Base-by-base conservation (phyloP, 2,113 vertebrate genomes). In the Zosterops lateralis region DNA sequence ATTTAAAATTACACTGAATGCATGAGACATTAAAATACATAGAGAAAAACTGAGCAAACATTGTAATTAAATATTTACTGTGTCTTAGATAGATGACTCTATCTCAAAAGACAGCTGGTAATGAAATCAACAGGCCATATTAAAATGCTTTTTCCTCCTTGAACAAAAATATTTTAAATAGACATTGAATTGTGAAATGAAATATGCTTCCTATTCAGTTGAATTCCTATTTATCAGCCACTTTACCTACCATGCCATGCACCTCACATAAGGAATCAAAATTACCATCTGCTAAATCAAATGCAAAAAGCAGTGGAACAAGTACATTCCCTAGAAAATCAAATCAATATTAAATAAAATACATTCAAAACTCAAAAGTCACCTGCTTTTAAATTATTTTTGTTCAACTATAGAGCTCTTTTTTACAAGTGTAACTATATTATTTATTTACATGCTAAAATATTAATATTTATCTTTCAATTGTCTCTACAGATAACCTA, bases 261-360 rank as follows among this genome's bases (percentile, higher is more conserved):
- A 54, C 4, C 68, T 92, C 53, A n/a, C 73, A 40, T 45, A 47
- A 5, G 21, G 26, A 89, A 72, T 68, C 42, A 64, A 91, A 86
- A 93, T 92, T 66, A 50, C 44, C 4, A 40, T 45, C 51, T 87
- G 66, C 16, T 90, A 90, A 95, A 94, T 91, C 65, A 84, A 96
- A 94, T 54, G 5, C 31, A 70, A 74, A 86, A 88, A 25, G 0
- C 53, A 26, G 77, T 56, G 20, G 66, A 87, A 74, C 20, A 83
- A 77, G 28, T 34, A 65, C 13, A 34, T 51, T 81, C 34, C 56
- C 25, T 87, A 73, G 89, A 75, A 90, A 72, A 91, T 79, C 67
- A 93, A 87, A 77, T 72, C 22, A 89, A 53, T 89, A 93, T 90
- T 72, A 84, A 84, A 74, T 61, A 20, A 50, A 67, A 89, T 62